Conservation (phyloP, 2,888 invertebrate genomes). For the Sisyra nigra region DNA sequence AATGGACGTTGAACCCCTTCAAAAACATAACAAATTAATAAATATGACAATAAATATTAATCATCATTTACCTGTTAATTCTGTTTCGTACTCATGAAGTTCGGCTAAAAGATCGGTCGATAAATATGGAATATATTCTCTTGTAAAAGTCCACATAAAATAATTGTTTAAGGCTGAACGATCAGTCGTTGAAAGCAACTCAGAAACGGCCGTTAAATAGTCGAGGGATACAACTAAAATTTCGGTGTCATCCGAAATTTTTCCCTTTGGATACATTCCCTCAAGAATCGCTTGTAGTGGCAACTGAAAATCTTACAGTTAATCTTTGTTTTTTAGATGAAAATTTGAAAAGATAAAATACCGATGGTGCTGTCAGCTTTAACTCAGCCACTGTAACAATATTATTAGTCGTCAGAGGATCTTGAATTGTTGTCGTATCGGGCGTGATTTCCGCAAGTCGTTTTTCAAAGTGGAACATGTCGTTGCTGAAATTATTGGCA, state of each 20-base stretch:
- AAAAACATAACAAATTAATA: conserved; percentile 8
- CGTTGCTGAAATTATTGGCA: conserved; percentile 31
- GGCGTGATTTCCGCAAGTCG: conserved; percentile 35
- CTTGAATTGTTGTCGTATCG: conserved; percentile 18
- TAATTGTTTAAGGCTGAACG: conserved; percentile 37
- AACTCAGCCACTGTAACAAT: conserved; percentile 27
- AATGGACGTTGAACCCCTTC: conserved; percentile 18
- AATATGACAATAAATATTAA: no score
- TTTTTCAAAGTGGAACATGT: conserved; percentile 36
- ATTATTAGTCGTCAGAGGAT: conserved; percentile 26
- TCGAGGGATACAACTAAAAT: conserved; percentile 32
- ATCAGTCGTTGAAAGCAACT: conserved; percentile 32
- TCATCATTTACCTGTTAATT: conserved; percentile 20
- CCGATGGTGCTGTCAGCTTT: conserved; percentile 26
- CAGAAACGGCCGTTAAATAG: conserved; percentile 33
- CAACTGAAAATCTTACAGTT: no score
- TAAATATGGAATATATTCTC: conserved; percentile 35
- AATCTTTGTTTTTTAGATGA: no score
- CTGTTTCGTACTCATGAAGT: conserved; percentile 18
- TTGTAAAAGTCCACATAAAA: conserved; percentile 37
- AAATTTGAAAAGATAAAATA: conserved; percentile 14
- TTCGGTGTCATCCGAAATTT: conserved; percentile 31
- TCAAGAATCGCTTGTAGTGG: conserved; percentile 29
- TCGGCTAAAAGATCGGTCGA: conserved; percentile 25
- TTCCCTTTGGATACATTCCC: conserved; percentile 30